Percentiles rank a stretch among this genome's conserved stretches.
Conservation (phyloP, 2,797 vertebrate species). For the Streptopelia turtur region DNA sequence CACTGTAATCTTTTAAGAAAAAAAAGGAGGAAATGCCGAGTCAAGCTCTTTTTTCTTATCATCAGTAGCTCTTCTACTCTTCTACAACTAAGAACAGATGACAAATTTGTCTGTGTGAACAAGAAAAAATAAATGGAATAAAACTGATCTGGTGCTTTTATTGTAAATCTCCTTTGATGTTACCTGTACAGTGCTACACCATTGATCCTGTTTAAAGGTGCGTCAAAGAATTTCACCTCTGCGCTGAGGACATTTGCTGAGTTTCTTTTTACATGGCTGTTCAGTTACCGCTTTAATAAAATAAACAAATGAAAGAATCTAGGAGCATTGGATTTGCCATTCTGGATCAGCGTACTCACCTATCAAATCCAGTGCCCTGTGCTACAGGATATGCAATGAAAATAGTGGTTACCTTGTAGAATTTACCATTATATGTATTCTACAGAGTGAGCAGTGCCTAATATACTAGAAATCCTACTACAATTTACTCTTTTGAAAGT, state of each 20-base stretch:
- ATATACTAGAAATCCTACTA: not conserved
- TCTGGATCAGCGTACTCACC: not conserved
- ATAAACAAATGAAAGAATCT: not conserved
- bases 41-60: not conserved
- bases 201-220: not conserved
- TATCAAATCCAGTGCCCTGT: not conserved
- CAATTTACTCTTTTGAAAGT: not conserved
- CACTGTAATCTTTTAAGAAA: not conserved
- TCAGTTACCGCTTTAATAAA: not conserved
- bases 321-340: not conserved
- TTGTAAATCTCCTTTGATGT: slow-evolving; percentile 4
- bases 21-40: not conserved
- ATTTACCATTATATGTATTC: not conserved
- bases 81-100: not conserved
- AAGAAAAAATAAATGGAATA: not conserved
- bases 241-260: not conserved
- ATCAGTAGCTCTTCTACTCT: not conserved
- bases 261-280: not conserved
- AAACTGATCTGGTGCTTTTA: not conserved
- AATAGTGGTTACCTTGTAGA: not conserved
- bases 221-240: not conserved
- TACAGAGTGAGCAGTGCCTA: not conserved
- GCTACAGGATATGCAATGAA: not conserved
- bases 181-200: not conserved
- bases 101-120: not conserved